Conservation (phyloP, 2,888 invertebrate species). For the Phorcus lineatus region DNA sequence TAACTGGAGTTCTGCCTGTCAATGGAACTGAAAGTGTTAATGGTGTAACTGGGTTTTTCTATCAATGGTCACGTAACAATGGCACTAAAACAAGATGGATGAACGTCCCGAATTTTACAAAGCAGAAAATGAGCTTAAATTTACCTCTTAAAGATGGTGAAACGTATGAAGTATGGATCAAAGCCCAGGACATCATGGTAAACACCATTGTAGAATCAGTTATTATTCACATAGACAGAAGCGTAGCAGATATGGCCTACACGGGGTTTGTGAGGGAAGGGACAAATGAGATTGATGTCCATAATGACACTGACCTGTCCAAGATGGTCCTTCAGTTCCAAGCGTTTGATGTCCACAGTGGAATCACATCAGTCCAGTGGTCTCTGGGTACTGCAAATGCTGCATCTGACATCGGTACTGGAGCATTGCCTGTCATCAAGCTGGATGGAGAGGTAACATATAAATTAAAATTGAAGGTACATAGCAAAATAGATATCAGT, state of each 20-base stretch:
- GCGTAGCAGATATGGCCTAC: conserved; percentile 44
- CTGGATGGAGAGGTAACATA: conserved; percentile 2
- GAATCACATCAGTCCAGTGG: conserved; percentile 38
- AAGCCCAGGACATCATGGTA: conserved; percentile 43
- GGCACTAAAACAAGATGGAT: background rate
- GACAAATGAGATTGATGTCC: conserved; percentile 33
- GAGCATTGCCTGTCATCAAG: conserved; percentile 18
- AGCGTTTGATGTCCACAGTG: conserved; percentile 54
- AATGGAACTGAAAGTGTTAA: conserved; percentile 45
- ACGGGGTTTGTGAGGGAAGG: conserved; percentile 45
- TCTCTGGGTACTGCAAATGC: conserved; percentile 8
- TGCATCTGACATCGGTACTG: conserved; percentile 17
- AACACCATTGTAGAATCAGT: conserved; percentile 38
- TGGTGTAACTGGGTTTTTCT: conserved; percentile 42
- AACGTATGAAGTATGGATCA: conserved; percentile 37
- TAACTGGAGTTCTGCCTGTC: conserved; percentile 40
- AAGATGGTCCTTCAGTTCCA: conserved; percentile 46
- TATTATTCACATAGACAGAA: conserved; percentile 44
- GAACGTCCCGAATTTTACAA: conserved; percentile 38
- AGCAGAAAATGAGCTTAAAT: conserved; percentile 37
- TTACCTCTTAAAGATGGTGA: conserved; percentile 43
- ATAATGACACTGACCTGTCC: conserved; percentile 42
- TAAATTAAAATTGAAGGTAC: no score
- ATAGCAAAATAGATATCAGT: no score
- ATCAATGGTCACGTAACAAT: conserved; percentile 33